Evolutionary conservation across 2,113 vertebrate genomes (phyloP).

Genomic region (Antechinus stuartii): DNA sequence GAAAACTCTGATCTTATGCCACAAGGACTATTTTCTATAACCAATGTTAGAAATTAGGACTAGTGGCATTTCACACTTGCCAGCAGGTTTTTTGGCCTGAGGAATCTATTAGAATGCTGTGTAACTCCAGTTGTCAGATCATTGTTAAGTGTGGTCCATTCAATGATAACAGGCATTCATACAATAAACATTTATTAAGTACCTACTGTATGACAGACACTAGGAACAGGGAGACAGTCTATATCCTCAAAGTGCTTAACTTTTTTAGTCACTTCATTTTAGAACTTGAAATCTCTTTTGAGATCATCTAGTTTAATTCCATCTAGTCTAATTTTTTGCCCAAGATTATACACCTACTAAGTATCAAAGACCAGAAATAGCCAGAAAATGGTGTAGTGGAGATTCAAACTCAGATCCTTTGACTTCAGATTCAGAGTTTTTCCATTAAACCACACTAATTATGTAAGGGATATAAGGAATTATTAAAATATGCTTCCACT

Average conservation of each 20-base stretch:
- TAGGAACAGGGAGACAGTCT: neutral
- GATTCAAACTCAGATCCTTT: neutral
- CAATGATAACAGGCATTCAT: neutral
- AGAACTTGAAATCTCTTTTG: neutral
- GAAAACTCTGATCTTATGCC: neutral
- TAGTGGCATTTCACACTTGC: neutral
- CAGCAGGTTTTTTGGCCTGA: conserved; percentile 2
- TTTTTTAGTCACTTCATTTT: neutral
- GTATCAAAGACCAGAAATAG: neutral
- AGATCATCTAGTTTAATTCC: neutral
- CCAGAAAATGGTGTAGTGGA: neutral
- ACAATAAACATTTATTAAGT: neutral
- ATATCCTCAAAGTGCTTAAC: neutral
- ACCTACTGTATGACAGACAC: neutral
- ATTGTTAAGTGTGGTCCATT: neutral
- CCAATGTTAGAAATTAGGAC: neutral
- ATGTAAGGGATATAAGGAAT: neutral
- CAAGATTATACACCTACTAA: neutral
- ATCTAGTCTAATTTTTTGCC: neutral
- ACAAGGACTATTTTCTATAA: neutral
- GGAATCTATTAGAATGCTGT: neutral
- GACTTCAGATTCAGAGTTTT: neutral
- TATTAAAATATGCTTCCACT: neutral
- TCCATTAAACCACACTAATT: neutral
- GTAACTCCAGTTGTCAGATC: neutral